Conservation (phyloP, 2,113 vertebrate genomes). For the Xiphophorus maculatus region DNA sequence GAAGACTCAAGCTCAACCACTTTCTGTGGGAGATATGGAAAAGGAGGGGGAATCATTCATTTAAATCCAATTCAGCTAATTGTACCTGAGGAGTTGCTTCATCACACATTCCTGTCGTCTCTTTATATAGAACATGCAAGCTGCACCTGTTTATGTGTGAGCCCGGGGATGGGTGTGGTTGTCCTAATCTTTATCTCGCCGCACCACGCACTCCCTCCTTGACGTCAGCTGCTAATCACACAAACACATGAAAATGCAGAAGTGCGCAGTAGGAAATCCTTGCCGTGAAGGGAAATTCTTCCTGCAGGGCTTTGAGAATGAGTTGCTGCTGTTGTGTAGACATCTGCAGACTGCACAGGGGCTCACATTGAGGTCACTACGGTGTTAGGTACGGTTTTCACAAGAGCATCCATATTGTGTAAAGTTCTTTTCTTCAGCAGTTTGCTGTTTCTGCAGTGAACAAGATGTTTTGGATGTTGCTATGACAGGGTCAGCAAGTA, state of each 20-base stretch:
- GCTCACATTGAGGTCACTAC: constrained; percentile 39
- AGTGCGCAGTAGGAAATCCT: constrained; percentile 1
- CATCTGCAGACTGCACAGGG: constrained; percentile 17
- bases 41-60: constrained; percentile 44
- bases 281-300: neutral
- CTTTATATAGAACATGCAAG: neutral
- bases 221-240: constrained; percentile 46
- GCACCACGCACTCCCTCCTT: constrained; percentile 52
- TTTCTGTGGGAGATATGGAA: constrained; percentile 45
- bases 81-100: constrained; percentile 12
- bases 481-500: constrained; percentile 44
- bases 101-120: constrained; percentile 11
- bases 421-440: constrained; percentile 49
- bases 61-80: constrained; percentile 35
- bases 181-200: constrained; percentile 66
- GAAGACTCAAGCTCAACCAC: constrained; percentile 23
- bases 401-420: constrained; percentile 26
- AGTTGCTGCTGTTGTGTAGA: constrained; percentile 9
- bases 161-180: constrained; percentile 61
- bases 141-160: constrained; percentile 50
- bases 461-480: constrained; percentile 39
- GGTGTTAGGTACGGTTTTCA: constrained; percentile 56
- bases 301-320: neutral
- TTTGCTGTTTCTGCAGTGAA: constrained; percentile 39
- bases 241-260: constrained; percentile 6